phyloP scores from a whole-genome alignment of 2,888 invertebrate genomes.

The Gymnocheta viridis region DNA sequence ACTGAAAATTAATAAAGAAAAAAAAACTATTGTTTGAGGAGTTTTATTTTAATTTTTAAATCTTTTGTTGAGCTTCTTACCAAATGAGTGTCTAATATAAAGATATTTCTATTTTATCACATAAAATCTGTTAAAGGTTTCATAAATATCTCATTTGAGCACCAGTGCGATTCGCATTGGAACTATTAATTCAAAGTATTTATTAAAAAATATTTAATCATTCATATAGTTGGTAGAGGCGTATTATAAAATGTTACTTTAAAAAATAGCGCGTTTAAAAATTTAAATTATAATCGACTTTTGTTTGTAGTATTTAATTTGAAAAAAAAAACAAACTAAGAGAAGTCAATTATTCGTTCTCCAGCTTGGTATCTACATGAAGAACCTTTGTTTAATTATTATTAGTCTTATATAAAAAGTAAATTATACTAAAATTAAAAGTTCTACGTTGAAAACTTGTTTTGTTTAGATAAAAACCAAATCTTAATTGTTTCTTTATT shows the following conservation, averaged over 20 bases:
- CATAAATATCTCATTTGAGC: too few species aligned
- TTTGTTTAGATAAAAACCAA: constrained; percentile 1
- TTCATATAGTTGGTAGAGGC: neutral
- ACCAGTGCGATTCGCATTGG: too few species aligned
- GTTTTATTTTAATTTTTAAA: too few species aligned
- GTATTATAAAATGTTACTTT: neutral
- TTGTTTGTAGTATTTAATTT: neutral
- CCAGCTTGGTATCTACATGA: neutral
- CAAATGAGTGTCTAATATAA: too few species aligned
- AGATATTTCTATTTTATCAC: too few species aligned
- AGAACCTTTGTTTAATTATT: neutral
- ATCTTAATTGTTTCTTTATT: neutral
- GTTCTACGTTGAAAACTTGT: constrained; percentile 16
- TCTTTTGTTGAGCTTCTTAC: too few species aligned
- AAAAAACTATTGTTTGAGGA: too few species aligned
- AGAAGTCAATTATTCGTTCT: neutral
- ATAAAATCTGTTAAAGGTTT: too few species aligned
- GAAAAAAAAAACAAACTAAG: neutral
- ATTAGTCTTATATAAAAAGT: neutral
- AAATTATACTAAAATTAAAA: neutral
- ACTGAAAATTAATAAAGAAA: too few species aligned
- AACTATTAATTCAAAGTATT: too few species aligned
- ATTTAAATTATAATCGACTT: neutral
- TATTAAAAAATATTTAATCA: neutral
- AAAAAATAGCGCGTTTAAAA: neutral